Evolutionary conservation across 2,113 vertebrate genomes (phyloP).

Genomic region (Scomber japonicus): DNA sequence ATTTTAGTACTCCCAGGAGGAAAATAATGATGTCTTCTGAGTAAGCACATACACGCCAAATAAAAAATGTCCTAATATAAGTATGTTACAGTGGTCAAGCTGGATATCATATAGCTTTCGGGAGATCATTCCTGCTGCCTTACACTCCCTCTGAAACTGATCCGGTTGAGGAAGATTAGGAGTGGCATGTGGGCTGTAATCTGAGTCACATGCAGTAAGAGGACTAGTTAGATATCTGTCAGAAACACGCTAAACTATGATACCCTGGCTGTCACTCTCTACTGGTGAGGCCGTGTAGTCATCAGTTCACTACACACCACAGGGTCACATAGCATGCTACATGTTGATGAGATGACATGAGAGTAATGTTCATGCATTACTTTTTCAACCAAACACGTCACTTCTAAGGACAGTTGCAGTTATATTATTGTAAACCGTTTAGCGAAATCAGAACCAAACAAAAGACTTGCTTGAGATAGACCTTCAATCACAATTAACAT

Average conservation of each 20-base stretch:
- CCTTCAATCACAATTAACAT: too few species aligned
- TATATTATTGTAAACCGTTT: neutral
- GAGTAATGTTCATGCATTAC: neutral
- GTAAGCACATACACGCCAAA: neutral
- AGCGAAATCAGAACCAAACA: neutral
- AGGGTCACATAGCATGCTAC: neutral
- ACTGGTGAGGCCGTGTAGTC: neutral
- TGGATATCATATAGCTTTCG: constrained; percentile 54
- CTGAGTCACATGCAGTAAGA: constrained; percentile 75
- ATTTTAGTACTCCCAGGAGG: neutral
- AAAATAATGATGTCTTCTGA: neutral
- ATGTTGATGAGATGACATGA: neutral
- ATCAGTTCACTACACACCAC: constrained; percentile 7
- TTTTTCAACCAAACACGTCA: neutral
- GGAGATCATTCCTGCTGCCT: constrained; percentile 53
- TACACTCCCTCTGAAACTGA: constrained; percentile 74
- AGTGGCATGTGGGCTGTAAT: constrained; percentile 75
- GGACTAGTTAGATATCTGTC: constrained; percentile 60
- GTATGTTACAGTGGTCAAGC: constrained; percentile 24
- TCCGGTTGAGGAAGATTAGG: constrained; percentile 74
- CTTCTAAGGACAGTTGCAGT: neutral
- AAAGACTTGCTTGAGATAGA: too few species aligned
- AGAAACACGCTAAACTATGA: constrained; percentile 17
- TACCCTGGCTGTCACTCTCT: constrained; percentile 17
- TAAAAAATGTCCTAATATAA: neutral